Evolutionary conservation across 2,113 vertebrate species (phyloP).

Genomic region (Tamias sibiricus): DNA sequence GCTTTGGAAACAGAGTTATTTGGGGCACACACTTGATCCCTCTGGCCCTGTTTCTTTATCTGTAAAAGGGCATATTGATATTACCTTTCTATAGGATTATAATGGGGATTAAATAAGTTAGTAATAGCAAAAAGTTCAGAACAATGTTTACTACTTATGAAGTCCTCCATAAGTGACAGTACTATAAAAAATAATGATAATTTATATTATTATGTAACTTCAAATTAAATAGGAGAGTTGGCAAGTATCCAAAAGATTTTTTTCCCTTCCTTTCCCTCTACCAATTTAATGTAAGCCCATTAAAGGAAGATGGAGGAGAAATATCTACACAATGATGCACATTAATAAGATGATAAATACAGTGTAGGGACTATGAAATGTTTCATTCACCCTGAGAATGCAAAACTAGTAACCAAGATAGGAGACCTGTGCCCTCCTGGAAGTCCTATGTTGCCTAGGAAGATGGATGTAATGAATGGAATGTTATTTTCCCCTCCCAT

Average conservation of each 20-base stretch:
- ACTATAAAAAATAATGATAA: background rate
- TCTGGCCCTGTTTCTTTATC: background rate
- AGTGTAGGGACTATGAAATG: background rate
- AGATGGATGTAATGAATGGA: fast-evolving
- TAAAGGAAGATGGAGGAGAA: background rate
- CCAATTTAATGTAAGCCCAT: background rate
- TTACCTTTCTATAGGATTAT: background rate
- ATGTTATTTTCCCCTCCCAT: too few relatives aligned
- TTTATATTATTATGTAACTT: background rate
- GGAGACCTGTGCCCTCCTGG: too few relatives aligned
- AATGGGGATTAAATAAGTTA: background rate
- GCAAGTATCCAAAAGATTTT: too few relatives aligned
- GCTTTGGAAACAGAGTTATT: too few relatives aligned
- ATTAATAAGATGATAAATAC: background rate
- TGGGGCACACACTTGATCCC: background rate
- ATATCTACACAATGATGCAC: background rate
- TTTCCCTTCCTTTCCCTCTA: fast-evolving
- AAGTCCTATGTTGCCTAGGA: background rate
- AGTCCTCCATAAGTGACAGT: background rate
- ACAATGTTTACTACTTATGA: background rate
- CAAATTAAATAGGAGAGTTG: background rate
- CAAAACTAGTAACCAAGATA: background rate
- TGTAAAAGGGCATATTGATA: background rate
- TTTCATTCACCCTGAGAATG: background rate
- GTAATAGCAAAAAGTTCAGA: background rate